These are phyloP conservation scores for Acrocephalus arundinaceus DNA, from an alignment of 2,113 vertebrate genomes.

Conservation along the genomic window DNA sequence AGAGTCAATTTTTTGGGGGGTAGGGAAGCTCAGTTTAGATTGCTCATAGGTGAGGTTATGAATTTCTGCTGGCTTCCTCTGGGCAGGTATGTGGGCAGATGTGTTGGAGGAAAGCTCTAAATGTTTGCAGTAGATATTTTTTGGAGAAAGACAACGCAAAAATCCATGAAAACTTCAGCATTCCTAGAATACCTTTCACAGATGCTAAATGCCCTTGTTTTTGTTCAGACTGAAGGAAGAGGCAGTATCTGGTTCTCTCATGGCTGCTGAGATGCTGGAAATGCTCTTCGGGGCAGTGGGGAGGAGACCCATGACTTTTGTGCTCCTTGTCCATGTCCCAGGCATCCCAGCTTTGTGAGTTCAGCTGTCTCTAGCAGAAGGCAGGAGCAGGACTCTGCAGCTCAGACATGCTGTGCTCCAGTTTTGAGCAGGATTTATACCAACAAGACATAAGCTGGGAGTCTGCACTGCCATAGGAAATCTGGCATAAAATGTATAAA, in stretches of 20 bases:
- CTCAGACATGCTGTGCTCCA: not conserved
- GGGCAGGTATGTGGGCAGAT: not conserved
- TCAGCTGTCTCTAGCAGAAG: not conserved
- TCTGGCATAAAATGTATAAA: not conserved
- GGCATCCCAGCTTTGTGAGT: not conserved
- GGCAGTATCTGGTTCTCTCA: not conserved
- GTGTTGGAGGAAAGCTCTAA: not conserved
- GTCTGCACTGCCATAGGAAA: not conserved
- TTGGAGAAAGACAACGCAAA: not conserved
- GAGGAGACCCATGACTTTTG: not conserved
- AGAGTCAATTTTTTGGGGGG: not conserved
- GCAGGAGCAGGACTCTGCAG: not conserved
- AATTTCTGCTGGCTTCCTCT: not conserved
- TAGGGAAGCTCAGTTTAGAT: not conserved
- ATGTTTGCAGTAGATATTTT: not conserved
- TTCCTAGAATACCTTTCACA: conserved; percentile 34
- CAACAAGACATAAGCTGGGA: not conserved
- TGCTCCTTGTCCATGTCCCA: not conserved
- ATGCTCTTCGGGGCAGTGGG: not conserved
- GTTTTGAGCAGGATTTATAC: not conserved
- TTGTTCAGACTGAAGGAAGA: not conserved
- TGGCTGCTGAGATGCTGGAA: not conserved
- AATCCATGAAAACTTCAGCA: not conserved
- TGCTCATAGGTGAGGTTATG: not conserved
- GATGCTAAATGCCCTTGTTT: not conserved